Evolutionary conservation across 1,140 invertebrate genomes (phyloP).

Genomic region (Berghia stephanieae): DNA sequence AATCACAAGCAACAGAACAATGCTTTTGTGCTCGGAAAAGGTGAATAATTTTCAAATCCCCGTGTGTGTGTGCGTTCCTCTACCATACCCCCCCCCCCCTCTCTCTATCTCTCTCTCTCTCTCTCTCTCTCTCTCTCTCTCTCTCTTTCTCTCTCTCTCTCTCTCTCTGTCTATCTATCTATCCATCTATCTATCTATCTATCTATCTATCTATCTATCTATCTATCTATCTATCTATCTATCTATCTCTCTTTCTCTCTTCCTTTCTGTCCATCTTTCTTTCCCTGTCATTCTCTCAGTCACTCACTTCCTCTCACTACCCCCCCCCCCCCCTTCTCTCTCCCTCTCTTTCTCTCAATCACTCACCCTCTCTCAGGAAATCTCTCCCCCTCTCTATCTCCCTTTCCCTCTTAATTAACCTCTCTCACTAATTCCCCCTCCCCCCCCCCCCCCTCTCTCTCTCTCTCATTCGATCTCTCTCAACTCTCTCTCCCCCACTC

Average conservation of each 20-base stretch:
- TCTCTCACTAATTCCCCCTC: not conserved
- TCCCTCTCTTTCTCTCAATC: not conserved
- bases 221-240: not conserved
- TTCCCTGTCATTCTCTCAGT: not conserved
- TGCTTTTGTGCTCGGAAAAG: no score
- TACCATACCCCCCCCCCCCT: no score
- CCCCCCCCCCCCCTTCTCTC: not conserved
- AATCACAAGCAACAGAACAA: no score
- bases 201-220: not conserved
- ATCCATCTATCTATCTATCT: no score
- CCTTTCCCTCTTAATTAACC: not conserved
- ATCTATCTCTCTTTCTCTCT: no score
- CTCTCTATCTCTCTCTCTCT: no score
- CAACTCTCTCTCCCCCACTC: slow-evolving; percentile 7
- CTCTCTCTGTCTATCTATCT: no score
- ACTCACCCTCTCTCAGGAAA: not conserved
- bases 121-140: no score
- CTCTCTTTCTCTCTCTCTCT: no score
- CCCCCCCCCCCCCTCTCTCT: not conserved
- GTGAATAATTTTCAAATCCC: no score
- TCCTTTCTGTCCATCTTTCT: no score
- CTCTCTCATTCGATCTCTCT: not conserved
- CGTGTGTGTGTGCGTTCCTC: no score
- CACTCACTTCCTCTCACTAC: not conserved
- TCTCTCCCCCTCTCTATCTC: not conserved